phyloP scores from a whole-genome alignment of 2,888 invertebrate genomes.

The Synanthedon tipuliformis region DNA sequence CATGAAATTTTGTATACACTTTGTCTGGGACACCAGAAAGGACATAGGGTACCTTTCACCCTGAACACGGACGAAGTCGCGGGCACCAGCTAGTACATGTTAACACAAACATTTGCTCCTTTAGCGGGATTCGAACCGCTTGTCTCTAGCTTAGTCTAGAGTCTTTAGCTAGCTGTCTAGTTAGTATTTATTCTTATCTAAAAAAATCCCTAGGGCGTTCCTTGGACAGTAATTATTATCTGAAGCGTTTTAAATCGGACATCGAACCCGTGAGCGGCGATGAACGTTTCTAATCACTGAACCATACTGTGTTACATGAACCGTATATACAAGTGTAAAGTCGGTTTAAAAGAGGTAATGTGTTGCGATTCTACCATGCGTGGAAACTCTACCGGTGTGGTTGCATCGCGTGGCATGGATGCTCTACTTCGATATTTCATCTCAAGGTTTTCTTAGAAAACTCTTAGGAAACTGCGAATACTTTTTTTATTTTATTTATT shows the following conservation, averaged over 20 bases:
- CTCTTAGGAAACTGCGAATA: neutral
- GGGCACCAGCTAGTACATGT: no score
- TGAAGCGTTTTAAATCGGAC: conserved; percentile 1
- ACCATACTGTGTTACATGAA: conserved; percentile 27
- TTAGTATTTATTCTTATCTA: no score
- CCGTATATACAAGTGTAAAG: conserved; percentile 16
- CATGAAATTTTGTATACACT: no score
- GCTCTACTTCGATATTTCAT: conserved; percentile 21
- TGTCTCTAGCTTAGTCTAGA: no score
- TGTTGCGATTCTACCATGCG: conserved; percentile 17
- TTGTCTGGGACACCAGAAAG: no score
- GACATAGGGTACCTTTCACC: no score
- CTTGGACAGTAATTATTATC: neutral
- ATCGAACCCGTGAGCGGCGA: conserved; percentile 8
- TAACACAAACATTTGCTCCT: no score
- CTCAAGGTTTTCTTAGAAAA: neutral
- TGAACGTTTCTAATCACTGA: conserved; percentile 15
- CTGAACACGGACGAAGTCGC: no score
- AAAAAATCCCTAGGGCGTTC: neutral
- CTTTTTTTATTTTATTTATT: no score
- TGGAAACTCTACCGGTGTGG: conserved; percentile 21
- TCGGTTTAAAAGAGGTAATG: conserved; percentile 14
- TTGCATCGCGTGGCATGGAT: conserved; percentile 5
- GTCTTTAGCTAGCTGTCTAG: no score
- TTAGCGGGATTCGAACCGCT: no score